Evolutionary conservation across 2,113 vertebrate genomes (phyloP).

Genomic region (Notothenia coriiceps): DNA sequence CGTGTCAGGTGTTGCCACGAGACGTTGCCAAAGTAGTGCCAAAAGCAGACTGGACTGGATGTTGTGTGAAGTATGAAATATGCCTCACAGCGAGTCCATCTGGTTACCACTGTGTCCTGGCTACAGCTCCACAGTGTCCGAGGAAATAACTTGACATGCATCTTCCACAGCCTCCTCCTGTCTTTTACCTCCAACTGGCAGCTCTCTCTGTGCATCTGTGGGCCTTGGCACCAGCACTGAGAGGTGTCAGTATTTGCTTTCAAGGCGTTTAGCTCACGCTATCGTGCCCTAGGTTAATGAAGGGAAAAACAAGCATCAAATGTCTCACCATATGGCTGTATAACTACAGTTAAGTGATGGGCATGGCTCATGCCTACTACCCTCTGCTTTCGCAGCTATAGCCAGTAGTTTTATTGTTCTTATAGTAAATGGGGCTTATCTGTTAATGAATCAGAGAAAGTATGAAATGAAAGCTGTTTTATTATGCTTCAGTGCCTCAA

Average conservation of each 20-base stretch:
- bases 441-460: conserved; percentile 32
- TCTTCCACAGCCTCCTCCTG: conserved; percentile 7
- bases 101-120: conserved; percentile 44
- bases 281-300: conserved; percentile 38
- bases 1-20: conserved; percentile 18
- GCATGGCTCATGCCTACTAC: conserved; percentile 13
- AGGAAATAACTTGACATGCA: conserved; percentile 50
- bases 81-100: conserved; percentile 59
- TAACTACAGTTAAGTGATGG: conserved; percentile 12
- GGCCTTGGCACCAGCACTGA: conserved; percentile 26
- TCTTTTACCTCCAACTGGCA: conserved; percentile 62
- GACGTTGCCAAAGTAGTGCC: conserved; percentile 17
- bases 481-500: background rate
- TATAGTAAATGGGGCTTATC: conserved; percentile 4
- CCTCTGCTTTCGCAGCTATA: background rate
- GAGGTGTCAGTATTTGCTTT: conserved; percentile 62
- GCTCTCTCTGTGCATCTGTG: conserved; percentile 49
- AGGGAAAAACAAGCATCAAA: conserved; percentile 27
- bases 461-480: conserved; percentile 7
- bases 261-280: conserved; percentile 62
- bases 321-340: conserved; percentile 57
- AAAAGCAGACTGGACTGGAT: conserved; percentile 19
- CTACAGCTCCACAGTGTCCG: conserved; percentile 26
- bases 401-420: conserved; percentile 13
- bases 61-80: conserved; percentile 51